Base-by-base conservation (phyloP, 1,140 invertebrate species). In the Ostrea denselamellosa region DNA sequence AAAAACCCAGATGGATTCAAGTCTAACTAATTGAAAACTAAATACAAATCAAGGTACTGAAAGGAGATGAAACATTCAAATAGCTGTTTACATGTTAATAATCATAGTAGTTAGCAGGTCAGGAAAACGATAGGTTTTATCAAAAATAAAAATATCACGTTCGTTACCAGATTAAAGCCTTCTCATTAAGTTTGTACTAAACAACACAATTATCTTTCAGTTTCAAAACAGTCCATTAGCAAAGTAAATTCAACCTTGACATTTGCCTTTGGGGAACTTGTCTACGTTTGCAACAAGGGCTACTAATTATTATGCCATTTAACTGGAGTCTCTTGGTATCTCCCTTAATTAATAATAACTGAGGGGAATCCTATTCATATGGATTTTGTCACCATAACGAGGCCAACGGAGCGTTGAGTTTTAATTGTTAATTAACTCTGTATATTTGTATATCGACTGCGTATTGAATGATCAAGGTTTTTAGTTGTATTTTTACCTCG, bases 401-500 rank as follows among this genome's bases (percentile, higher is more conserved):
- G 34, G 56, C 14, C 12, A 14, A 14, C 14, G 56, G 56, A 19
- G 56, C 12, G 56, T 58, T 58, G 10, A 5, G 5, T 58, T 58
- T 58, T 19, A 12, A 14, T 14, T 14, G 14, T 58, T 58, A 58
- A 14, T 58, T 14, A 58, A 19, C 12, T 4, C 54, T 19, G 56
- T 58, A 19, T 58, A 19, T 19, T 58, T 28, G 68, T 28, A 14
- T 34, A 71, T 10, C 22, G 68, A 71, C 22, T 28, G 25, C 68
- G 8, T 71, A 71, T 71, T 25, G 68, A 58, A 71, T 14, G n/a
- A 71, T 71, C 68, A 71, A 34, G 68, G 68, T 14, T 71, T 71
- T 25, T 71, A 14, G 9, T 71, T 22, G 22, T 71, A 71, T 71
- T 71, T 71, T 71, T 71, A 71, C 68, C 68, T 71, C 28, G 68